Conservation (phyloP, 1,140 invertebrate species). For the Aphelenchoides besseyi region DNA sequence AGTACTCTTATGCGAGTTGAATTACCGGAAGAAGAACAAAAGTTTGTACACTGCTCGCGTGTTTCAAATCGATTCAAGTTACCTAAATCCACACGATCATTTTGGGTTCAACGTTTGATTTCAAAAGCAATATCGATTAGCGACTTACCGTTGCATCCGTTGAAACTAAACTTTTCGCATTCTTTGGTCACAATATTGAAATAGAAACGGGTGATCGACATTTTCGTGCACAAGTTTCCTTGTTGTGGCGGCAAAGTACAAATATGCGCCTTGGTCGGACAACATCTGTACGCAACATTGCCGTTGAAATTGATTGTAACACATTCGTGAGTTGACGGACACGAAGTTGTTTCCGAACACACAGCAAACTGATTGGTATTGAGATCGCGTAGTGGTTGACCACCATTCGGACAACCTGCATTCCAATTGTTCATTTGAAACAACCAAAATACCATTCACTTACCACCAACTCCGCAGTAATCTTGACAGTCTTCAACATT, state of each 20-base stretch:
- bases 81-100: conserved; percentile 5
- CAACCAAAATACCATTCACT: background rate
- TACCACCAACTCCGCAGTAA: conserved; percentile 49
- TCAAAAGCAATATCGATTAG: too few relatives aligned
- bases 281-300: conserved; percentile 53
- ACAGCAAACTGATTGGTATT: conserved; percentile 50
- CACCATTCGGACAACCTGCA: conserved; percentile 58
- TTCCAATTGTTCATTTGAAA: background rate
- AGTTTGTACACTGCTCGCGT: conserved; percentile 55
- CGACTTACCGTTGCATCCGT: conserved; percentile 41
- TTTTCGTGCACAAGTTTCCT: conserved; percentile 55
- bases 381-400: conserved; percentile 54
- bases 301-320: conserved; percentile 55
- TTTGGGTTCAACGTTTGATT: background rate
- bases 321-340: conserved; percentile 56
- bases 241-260: conserved; percentile 51
- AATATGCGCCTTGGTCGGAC: conserved; percentile 52
- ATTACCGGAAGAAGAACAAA: conserved; percentile 56
- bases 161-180: conserved; percentile 52
- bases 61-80: conserved; percentile 56
- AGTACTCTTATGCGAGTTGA: too few relatives aligned
- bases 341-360: conserved; percentile 39
- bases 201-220: conserved; percentile 52
- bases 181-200: conserved; percentile 61
- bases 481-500: conserved; percentile 46